phyloP scores from a whole-genome alignment of 2,797 vertebrate species.

The Coccyzus lansbergi region DNA sequence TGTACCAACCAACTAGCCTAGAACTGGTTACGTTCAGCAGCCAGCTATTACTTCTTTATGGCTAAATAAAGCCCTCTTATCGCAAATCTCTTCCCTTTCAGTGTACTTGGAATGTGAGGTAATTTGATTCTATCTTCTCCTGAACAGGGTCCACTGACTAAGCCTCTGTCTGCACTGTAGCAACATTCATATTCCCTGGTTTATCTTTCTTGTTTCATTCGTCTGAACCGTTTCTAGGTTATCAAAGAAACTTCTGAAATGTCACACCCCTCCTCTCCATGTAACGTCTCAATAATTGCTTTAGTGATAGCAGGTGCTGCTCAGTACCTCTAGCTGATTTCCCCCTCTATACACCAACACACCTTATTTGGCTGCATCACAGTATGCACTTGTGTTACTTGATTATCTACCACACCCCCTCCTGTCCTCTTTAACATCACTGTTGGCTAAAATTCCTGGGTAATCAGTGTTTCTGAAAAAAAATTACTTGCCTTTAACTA shows the following conservation, averaged over 20 bases:
- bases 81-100: not conserved
- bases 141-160: not conserved
- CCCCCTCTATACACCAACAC: not conserved
- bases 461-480: not conserved
- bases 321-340: not conserved
- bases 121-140: not conserved
- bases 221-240: not conserved
- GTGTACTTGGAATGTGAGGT: not conserved
- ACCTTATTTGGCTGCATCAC: not conserved
- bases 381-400: not conserved
- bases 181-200: not conserved
- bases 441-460: not conserved
- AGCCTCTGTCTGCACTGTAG: not conserved
- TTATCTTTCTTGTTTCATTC: not conserved
- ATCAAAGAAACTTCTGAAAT: not conserved
- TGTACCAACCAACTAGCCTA: not conserved
- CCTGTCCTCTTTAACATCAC: not conserved
- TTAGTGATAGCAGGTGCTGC: not conserved
- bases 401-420: not conserved
- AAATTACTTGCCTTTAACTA: not conserved
- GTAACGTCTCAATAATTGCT: not conserved
- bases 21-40: not conserved
- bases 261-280: not conserved
- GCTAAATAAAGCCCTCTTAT: not conserved
- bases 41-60: not conserved